phyloP scores from a whole-genome alignment of 2,888 invertebrate genomes.

The Andrena dorsata region DNA sequence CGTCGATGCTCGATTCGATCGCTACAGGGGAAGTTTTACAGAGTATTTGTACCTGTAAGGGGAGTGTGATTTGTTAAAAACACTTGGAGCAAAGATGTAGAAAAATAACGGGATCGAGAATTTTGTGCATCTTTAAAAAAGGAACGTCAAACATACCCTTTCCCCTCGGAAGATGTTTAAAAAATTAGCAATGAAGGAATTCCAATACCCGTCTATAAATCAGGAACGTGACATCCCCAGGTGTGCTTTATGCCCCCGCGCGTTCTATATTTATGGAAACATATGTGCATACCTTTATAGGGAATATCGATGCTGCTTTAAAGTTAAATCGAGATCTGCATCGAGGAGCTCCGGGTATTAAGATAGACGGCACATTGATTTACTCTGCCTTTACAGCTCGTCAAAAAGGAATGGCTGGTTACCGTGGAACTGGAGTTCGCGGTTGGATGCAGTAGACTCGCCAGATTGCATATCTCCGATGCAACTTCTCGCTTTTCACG shows the following conservation, averaged over 20 bases:
- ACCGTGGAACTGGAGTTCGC: background rate
- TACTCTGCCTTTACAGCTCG: background rate
- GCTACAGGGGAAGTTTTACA: background rate
- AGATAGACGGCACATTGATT: slow-evolving; percentile 6
- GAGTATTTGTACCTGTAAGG: background rate
- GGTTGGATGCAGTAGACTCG: background rate
- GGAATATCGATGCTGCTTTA: slow-evolving; percentile 25
- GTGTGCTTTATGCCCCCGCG: background rate
- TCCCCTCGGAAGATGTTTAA: background rate
- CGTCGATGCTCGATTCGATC: slow-evolving; percentile 8
- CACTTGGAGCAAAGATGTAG: background rate
- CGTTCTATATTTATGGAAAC: background rate
- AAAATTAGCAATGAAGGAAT: background rate
- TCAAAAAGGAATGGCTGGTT: background rate
- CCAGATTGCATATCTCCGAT: background rate
- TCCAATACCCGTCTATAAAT: slow-evolving; percentile 27
- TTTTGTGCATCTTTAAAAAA: background rate
- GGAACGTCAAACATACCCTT: background rate
- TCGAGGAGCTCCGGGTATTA: background rate
- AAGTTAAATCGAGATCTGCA: slow-evolving; percentile 34
- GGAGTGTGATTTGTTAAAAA: background rate
- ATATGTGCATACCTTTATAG: slow-evolving; percentile 20
- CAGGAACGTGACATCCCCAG: background rate
- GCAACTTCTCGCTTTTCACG: background rate
- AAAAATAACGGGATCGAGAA: background rate